Base-by-base conservation (phyloP, 2,888 invertebrate species). In the Crematogaster levior region DNA sequence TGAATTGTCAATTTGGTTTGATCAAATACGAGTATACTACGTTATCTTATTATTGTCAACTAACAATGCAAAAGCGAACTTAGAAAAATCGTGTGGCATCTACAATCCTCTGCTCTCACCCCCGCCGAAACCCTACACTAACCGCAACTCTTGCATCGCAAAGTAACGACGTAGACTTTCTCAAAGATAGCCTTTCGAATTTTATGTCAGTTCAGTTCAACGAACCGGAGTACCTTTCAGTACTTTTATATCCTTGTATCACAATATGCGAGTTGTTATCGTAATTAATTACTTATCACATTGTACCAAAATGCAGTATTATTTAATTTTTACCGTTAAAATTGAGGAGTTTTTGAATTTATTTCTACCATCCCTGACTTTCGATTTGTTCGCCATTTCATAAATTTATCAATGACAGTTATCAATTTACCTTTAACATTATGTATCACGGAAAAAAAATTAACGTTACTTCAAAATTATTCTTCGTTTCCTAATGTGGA, bases 51-150 rank as follows among this genome's bases (percentile, higher is more conserved):
- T 27, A 30, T 73, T 30, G n/a, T 51, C 40, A 18, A 81, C 51
- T 83, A 86, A 72, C 53, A 30, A 9, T 40, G n/a, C 40, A 30
- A 53, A 72, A 65, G 21, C 37, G 48, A 61, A 30, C 77, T 68
- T 53, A 2, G 30, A 80, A 85, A 80, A 58, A 60, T 65, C 63
- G 70, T 46, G 37, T 84, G 82, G 63, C 77, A 87, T 86, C 80
- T 86, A 85, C 88, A 86, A 89, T 91, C 88, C 91, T 90, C 91
- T 90, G 88, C 91, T 86, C 91, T 90, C 92, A 88, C 88, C 82
- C 86, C 80, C 90, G 90, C 91, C 91, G 86, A 87, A 86, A 90
- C 90, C 84, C 89, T 90, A 86, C 91, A 90, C 73, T 84, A 85
- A 89, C 85, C 90, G 90, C 91, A 90, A 90, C 91, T 92, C 90